These are phyloP conservation scores for Sceloporus undulatus DNA, from an alignment of 2,113 vertebrate species.

Conservation along the genomic window DNA sequence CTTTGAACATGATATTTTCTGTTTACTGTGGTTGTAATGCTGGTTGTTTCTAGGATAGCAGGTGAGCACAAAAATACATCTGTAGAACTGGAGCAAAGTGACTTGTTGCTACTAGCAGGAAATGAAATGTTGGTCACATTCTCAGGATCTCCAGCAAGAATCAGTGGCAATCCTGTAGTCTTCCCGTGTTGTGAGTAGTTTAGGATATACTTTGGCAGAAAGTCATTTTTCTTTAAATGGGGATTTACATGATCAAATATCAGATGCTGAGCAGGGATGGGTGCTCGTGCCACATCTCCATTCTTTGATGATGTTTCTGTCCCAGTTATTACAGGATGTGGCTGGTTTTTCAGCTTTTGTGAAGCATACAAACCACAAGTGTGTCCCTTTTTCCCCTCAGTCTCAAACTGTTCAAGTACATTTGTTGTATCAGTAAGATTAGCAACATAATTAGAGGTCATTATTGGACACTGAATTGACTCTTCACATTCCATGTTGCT, in stretches of 20 bases:
- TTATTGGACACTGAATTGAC: slow-evolving; percentile 10
- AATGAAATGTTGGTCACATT: slow-evolving; percentile 5
- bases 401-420: slow-evolving; percentile 19
- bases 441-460: slow-evolving; percentile 5
- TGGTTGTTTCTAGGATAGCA: slow-evolving; percentile 29
- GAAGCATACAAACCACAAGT: slow-evolving; percentile 35
- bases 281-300: neutral
- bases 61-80: slow-evolving; percentile 34
- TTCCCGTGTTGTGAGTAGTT: slow-evolving; percentile 67
- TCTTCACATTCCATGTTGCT: neutral
- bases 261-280: slow-evolving; percentile 33
- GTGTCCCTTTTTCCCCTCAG: slow-evolving; percentile 18
- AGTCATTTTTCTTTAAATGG: slow-evolving; percentile 44
- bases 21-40: slow-evolving; percentile 2
- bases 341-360: neutral
- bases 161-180: neutral
- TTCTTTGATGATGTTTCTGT: slow-evolving; percentile 3
- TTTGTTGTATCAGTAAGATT: slow-evolving; percentile 33
- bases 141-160: neutral
- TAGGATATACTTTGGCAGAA: slow-evolving; percentile 81
- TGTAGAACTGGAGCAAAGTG: neutral
- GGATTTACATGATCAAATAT: neutral
- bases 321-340: neutral
- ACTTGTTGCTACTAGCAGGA: neutral
- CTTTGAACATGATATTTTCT: slow-evolving; percentile 1